A percentile compares a stretch with the other conserved stretches of the same genome.
These are phyloP conservation scores for Tapirus terrestris DNA, from an alignment of 2,113 vertebrate species.

Conservation along the genomic window DNA sequence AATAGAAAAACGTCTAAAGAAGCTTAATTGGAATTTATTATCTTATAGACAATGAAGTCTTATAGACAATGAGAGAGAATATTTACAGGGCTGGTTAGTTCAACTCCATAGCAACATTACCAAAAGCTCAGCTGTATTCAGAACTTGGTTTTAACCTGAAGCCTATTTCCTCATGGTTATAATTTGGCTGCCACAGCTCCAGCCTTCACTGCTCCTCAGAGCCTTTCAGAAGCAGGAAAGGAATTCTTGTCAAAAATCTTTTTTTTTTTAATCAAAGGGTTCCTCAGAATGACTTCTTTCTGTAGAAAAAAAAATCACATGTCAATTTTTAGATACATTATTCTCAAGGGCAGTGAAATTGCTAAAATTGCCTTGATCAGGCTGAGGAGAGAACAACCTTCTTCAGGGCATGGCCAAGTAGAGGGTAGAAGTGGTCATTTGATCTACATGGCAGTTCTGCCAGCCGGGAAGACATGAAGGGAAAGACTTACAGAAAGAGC, in stretches of 20 bases:
- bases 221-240: background rate
- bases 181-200: background rate
- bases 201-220: background rate
- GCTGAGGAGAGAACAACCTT: background rate
- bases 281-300: background rate
- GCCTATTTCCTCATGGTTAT: background rate
- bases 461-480: background rate
- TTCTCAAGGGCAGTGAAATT: background rate
- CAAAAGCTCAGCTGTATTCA: background rate
- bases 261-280: background rate
- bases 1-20: background rate
- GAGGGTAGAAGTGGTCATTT: background rate
- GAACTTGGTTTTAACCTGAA: background rate
- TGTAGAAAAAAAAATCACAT: background rate
- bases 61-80: background rate
- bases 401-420: no score
- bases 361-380: background rate
- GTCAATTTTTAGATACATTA: background rate
- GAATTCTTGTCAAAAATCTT: background rate
- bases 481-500: background rate
- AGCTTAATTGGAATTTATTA: background rate
- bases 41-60: background rate
- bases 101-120: background rate
- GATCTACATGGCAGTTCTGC: rapidly evolving
- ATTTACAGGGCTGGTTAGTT: background rate